Conservation (phyloP, 2,888 invertebrate species). For the Antitype chi region DNA sequence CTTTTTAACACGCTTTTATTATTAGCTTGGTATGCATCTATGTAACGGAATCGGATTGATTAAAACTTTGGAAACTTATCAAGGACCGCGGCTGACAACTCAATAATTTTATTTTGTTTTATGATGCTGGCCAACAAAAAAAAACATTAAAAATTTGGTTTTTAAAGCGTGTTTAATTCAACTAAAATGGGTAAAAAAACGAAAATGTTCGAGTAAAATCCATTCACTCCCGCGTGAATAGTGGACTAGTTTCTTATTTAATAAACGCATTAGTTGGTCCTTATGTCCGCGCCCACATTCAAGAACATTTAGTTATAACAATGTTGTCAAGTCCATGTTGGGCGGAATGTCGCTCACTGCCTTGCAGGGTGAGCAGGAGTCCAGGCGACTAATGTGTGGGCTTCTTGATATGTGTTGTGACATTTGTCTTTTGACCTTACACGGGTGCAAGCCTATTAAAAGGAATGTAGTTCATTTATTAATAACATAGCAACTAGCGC, state of each 20-base stretch:
- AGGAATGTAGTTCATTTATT: neutral
- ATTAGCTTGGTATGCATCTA: too few species aligned
- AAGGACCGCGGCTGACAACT: too few species aligned
- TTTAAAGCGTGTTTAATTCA: neutral
- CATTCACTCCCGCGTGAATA: neutral
- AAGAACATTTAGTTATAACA: constrained; percentile 49
- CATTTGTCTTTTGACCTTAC: constrained; percentile 37
- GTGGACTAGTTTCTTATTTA: neutral
- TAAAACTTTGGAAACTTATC: too few species aligned
- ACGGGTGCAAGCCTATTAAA: neutral
- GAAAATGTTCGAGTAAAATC: neutral
- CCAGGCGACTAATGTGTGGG: constrained; percentile 57
- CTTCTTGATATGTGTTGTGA: constrained; percentile 7
- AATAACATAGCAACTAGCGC: neutral
- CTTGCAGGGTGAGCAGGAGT: constrained; percentile 60
- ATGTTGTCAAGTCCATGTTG: constrained; percentile 58
- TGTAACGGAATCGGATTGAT: too few species aligned
- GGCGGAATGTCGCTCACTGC: constrained; percentile 57
- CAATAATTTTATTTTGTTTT: too few species aligned
- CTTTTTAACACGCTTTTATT: too few species aligned
- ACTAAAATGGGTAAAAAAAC: neutral
- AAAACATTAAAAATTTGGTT: too few species aligned
- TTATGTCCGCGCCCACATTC: constrained; percentile 55
- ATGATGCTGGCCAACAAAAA: too few species aligned
- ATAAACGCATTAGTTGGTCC: constrained; percentile 21